Evolutionary conservation across 2,888 invertebrate species (phyloP).

Genomic region (Drosophila mercatorum): DNA sequence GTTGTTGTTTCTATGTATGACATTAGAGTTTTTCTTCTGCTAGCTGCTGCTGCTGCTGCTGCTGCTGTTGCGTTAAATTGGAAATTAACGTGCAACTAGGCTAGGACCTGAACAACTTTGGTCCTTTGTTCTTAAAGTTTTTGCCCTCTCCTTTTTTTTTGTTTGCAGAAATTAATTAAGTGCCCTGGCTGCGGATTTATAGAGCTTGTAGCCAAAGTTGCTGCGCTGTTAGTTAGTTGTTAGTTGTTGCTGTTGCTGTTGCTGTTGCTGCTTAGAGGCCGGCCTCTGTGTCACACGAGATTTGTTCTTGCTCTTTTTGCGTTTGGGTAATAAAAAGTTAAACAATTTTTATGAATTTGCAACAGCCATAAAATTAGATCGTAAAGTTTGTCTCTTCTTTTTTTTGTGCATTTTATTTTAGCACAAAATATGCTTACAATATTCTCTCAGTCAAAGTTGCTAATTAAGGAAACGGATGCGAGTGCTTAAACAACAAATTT

Average conservation of each 20-base stretch:
- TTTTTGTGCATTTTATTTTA: slow-evolving; percentile 11
- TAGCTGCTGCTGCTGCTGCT: slow-evolving; percentile 26
- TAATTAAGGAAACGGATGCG: slow-evolving; percentile 60
- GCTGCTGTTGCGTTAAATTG: slow-evolving; percentile 68
- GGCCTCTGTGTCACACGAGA: slow-evolving; percentile 56
- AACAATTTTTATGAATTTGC: slow-evolving; percentile 61
- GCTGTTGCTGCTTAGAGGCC: slow-evolving; percentile 24
- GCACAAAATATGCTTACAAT: slow-evolving; percentile 33
- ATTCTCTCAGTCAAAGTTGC: slow-evolving; percentile 45
- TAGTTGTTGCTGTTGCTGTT: slow-evolving; percentile 25
- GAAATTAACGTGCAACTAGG: slow-evolving; percentile 76
- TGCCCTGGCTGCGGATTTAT: slow-evolving; percentile 69
- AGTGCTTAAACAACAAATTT: slow-evolving; percentile 32
- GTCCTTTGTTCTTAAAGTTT: slow-evolving; percentile 78
- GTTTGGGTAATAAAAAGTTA: slow-evolving; percentile 44
- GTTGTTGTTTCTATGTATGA: slow-evolving; percentile 62
- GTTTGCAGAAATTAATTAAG: slow-evolving; percentile 74
- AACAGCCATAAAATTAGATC: slow-evolving; percentile 60
- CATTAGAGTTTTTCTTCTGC: slow-evolving; percentile 54
- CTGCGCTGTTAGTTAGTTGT: slow-evolving; percentile 29
- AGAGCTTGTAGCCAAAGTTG: slow-evolving; percentile 67
- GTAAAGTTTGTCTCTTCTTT: slow-evolving; percentile 50
- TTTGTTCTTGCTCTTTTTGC: slow-evolving; percentile 15
- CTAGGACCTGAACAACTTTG: slow-evolving; percentile 59
- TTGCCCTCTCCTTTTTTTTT: slow-evolving; percentile 15